Base-by-base conservation (phyloP, 2,888 invertebrate species). In the Pseudoips prasinana region DNA sequence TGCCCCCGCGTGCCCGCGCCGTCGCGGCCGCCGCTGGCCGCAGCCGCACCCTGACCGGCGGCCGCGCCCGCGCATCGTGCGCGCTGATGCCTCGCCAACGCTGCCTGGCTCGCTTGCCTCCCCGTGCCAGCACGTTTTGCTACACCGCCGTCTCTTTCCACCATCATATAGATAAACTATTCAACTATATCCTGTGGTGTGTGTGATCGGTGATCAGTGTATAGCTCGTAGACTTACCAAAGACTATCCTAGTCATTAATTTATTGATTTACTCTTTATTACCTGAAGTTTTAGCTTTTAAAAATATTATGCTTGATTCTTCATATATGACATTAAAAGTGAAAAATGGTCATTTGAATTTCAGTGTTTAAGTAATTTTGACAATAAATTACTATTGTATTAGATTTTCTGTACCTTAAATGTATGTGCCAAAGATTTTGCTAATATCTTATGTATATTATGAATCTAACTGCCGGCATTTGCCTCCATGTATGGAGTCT, bases 1-100 rank as follows among this genome's bases (percentile, higher is more conserved):
- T 93, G 93, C 51, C 92, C 93, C 61, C 93, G 93, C 82, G 92
- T 91, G 75, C 85, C 90, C 19, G 78, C 87, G 42, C 80, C 87
- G 55, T 50, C 86, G 60, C 75, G 82, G 42, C 76, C 86, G 7
- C 71, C 82, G 46, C 76, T 83, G 24, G 85, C 84, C 38, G 89
- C 85, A 3, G 88, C 89, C 19, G 89, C 87, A 29, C 89, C 89
- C 72, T 89, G 89, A 89, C 87, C 79, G 60, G 48, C 69, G 34
- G 60, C 69, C 8, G 66, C 77, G 56, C 82, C 84, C 28, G 68
- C 77, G 67, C 79, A 80, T 42, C 81, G 81, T 41, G 73, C 81
- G 69, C 85, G 86, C 76, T 86, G 83, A 86, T 76, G 77, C 62
- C 66, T 75, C 47, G 69, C 71, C 60, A 67, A 73, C 58, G 69